These are phyloP conservation scores for Antheraea mylitta DNA, from an alignment of 1,140 invertebrate species.

Conservation along the genomic window DNA sequence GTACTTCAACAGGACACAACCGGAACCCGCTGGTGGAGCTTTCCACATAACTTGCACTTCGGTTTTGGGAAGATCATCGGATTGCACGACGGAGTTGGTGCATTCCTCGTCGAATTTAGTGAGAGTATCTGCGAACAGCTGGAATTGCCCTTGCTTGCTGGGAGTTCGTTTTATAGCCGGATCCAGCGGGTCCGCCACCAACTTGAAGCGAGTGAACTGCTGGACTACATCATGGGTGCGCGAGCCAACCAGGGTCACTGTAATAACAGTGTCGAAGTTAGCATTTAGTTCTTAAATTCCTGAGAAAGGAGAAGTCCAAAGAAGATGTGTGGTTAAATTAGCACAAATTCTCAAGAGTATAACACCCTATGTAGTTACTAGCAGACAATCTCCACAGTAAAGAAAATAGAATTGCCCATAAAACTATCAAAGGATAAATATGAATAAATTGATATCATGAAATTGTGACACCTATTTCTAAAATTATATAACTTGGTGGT, in stretches of 20 bases:
- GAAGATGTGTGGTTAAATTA: too few species aligned
- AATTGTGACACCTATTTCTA: too few species aligned
- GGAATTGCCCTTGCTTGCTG: conserved; percentile 85
- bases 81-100: conserved; percentile 91
- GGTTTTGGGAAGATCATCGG: conserved; percentile 88
- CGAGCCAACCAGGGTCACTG: conserved; percentile 88
- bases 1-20: conserved; percentile 90
- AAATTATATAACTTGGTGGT: too few species aligned
- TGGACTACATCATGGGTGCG: conserved; percentile 86
- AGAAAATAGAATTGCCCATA: too few species aligned
- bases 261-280: neutral
- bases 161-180: conserved; percentile 65
- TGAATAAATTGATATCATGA: too few species aligned
- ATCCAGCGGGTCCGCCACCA: conserved; percentile 85
- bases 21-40: conserved; percentile 89
- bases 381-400: too few species aligned
- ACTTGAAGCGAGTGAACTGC: conserved; percentile 90
- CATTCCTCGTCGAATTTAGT: conserved; percentile 92
- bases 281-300: neutral
- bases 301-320: neutral
- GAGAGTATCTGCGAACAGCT: conserved; percentile 89
- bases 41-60: conserved; percentile 95
- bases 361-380: too few species aligned
- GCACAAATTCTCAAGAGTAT: too few species aligned
- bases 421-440: too few species aligned